These are phyloP conservation scores for Hypercompe scribonia DNA, from an alignment of 2,888 invertebrate species.

Conservation along the genomic window DNA sequence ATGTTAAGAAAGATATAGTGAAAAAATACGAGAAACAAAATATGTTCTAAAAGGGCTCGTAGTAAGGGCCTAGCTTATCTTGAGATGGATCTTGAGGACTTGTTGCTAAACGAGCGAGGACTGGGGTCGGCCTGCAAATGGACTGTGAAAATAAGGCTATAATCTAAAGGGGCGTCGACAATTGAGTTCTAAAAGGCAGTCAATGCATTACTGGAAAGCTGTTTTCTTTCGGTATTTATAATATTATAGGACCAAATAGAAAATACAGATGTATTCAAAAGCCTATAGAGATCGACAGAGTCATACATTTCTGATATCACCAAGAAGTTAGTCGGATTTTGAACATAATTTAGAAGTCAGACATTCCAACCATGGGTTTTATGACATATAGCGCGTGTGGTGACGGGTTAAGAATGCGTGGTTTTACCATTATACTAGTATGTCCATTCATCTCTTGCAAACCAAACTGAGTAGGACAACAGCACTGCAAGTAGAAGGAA, in stretches of 20 bases:
- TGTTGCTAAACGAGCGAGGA: constrained; percentile 47
- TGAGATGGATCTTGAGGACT: constrained; percentile 45
- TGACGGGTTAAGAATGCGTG: too few relatives aligned
- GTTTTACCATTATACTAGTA: too few relatives aligned
- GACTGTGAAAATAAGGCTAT: constrained; percentile 36
- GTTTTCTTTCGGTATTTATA: not conserved
- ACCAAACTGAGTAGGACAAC: too few relatives aligned
- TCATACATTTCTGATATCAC: too few relatives aligned
- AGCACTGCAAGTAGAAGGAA: too few relatives aligned
- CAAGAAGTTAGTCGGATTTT: too few relatives aligned
- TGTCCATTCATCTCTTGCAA: too few relatives aligned
- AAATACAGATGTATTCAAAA: not conserved
- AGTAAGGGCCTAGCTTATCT: constrained; percentile 43
- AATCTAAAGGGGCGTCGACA: constrained; percentile 13
- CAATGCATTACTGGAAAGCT: not conserved
- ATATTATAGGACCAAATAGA: not conserved
- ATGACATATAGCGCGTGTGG: too few relatives aligned
- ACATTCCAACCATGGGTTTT: too few relatives aligned
- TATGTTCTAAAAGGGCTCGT: not conserved
- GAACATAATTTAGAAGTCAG: too few relatives aligned
- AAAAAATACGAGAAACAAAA: not conserved
- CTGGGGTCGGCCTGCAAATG: constrained; percentile 30
- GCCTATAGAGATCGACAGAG: not conserved
- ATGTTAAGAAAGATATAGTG: not conserved
- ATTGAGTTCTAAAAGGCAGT: constrained; percentile 4